Evolutionary conservation across 2,888 invertebrate genomes (phyloP), one percentile per base, ranked within the genome.

Genomic region (Dasypogon diadema): DNA sequence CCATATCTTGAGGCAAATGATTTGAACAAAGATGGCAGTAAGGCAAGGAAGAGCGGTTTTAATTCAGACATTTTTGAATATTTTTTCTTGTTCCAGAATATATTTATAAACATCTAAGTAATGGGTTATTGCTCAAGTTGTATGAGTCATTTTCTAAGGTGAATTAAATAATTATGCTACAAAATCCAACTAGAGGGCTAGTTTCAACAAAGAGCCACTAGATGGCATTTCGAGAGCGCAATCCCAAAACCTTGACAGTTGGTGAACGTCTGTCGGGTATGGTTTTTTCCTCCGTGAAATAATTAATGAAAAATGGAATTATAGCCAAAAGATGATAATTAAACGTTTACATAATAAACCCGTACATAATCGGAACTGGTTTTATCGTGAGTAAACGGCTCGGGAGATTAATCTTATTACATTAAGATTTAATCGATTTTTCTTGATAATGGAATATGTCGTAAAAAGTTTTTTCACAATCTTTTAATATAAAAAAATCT

Each of bases 401-500:
- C 16, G 21, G n/a, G n/a, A n/a, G n/a, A n/a, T n/a, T 18, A 63
- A 24, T 37, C 18, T 65, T 48, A 24, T 65, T 65, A n/a, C 14
- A 65, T 65, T 65, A 24, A 65, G n/a, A 37, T 63, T 10, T 24
- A 37, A 65, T 65, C 65, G 65, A 65, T 65, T 65, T 65, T 65
- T 65, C 48, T 14, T 65, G 65, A 65, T 21, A 46, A 65, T 65
- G 65, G 48, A 2, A 65, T 6, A 10, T 46, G 65, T 46, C 14
- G 24, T 65, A n/a, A 46, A 2, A 42, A n/a, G 22, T 46, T 65
- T 46, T 21, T 21, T 24, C 3, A 46, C 42, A 51, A 21, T n/a
- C 3, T 46, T 65, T 46, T 65, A 65, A 65, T 48, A 42, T 63
- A 42, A 26, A 14, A n/a, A n/a, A 18, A 18, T 37, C 12, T 12